phyloP scores from a whole-genome alignment of 2,113 vertebrate genomes.

The Myrmophylax atrothorax region DNA sequence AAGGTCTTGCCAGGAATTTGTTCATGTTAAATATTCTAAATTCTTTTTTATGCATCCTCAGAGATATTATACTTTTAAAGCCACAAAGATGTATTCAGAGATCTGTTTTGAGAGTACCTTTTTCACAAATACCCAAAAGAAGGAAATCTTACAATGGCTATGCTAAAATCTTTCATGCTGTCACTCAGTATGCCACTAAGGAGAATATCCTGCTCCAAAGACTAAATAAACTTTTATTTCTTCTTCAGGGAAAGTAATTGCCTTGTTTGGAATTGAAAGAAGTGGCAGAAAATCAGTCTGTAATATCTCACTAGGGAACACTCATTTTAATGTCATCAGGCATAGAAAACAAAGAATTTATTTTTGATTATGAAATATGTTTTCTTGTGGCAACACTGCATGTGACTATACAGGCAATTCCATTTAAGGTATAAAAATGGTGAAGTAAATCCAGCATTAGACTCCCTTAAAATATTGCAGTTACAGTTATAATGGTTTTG shows the following conservation, averaged over 20 bases:
- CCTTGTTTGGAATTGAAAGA: conserved; percentile 10
- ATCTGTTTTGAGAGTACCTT: neutral
- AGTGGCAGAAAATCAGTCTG: conserved; percentile 8
- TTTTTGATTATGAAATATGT: neutral
- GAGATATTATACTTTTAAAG: neutral
- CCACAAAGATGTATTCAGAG: neutral
- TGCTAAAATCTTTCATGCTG: neutral
- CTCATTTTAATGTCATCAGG: neutral
- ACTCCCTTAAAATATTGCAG: neutral
- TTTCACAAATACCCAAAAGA: neutral
- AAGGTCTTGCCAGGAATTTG: neutral
- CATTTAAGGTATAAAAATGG: neutral
- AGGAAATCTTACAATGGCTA: neutral
- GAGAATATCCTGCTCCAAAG: neutral
- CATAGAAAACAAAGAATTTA: neutral
- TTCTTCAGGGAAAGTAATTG: conserved; percentile 7
- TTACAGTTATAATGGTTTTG: neutral
- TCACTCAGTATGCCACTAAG: neutral
- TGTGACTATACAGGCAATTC: neutral
- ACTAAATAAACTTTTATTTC: conserved; percentile 20
- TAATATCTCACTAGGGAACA: neutral
- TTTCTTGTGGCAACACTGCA: neutral
- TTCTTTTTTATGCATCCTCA: neutral
- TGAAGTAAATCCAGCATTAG: neutral
- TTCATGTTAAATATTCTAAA: neutral